Evolutionary conservation across 2,888 invertebrate species (phyloP).

Genomic region (Ectemnius cavifrons): DNA sequence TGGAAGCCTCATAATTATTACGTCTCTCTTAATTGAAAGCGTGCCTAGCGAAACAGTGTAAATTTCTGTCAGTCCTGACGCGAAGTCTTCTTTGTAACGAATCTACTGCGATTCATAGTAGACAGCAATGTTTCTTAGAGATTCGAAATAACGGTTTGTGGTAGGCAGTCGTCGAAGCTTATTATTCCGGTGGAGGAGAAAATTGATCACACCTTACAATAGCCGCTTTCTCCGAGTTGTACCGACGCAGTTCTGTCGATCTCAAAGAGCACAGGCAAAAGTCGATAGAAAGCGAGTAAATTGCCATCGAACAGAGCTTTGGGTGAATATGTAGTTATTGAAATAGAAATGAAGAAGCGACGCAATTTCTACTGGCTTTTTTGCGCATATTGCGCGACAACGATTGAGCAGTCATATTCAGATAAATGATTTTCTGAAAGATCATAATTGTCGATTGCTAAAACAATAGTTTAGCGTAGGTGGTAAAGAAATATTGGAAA

Average conservation of each 20-base stretch:
- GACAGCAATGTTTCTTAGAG: neutral
- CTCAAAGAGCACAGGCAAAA: neutral
- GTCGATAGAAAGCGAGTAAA: neutral
- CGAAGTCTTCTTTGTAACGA: too few relatives aligned
- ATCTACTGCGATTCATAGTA: too few relatives aligned
- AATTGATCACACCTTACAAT: neutral
- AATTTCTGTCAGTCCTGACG: too few relatives aligned
- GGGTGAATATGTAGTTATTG: neutral
- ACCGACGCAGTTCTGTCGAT: neutral
- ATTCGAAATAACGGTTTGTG: neutral
- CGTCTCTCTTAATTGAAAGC: neutral
- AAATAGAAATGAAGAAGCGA: neutral
- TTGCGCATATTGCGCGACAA: too few relatives aligned
- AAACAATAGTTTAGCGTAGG: too few relatives aligned
- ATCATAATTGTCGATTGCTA: too few relatives aligned
- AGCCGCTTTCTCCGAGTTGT: constrained; percentile 1
- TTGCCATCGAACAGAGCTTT: neutral
- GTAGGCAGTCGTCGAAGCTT: neutral
- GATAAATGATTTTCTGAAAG: too few relatives aligned
- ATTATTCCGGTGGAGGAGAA: neutral
- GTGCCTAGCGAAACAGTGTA: too few relatives aligned
- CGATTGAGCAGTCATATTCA: too few relatives aligned
- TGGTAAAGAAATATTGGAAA: too few relatives aligned
- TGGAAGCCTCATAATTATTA: neutral
- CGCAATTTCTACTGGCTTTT: neutral